Base-by-base conservation (phyloP, 2,113 vertebrate species). In the Seriola aureovittata region DNA sequence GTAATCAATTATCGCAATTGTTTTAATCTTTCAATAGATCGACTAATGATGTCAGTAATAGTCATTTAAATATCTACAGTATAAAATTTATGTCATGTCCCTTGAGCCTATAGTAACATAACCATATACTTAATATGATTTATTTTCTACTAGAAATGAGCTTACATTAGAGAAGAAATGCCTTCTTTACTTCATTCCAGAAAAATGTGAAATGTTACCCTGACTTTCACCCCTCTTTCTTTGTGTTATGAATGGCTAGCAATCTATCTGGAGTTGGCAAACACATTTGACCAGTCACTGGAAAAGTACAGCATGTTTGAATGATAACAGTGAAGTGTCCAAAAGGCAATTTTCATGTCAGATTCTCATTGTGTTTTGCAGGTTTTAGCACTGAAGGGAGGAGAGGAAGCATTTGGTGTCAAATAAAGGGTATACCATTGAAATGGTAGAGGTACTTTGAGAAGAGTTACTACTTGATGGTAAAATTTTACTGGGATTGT, bases 361-460 rank as follows among this genome's bases (percentile, higher is more conserved):
- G 21, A 40, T 59, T 67, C 32, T 50, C 8, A 13, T 71, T 3
- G 3, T n/a, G 32, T 32, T 32, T 63, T 29, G 66, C 21, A 70
- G 21, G 16, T 57, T 70, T 40, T 34, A 67, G 40, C 34, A 32
- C 12, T 62, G 1, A 0, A 8, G 67, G 44, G n/a, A 2, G 12
- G 21, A 50, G 32, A 36, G 38, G 46, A 46, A 58, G 19, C 25
- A 74, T 59, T 32, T n/a, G 10, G 25, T 65, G 40, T 65, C 79
- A 65, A 25, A 42, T 71, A 78, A 65, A 10, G 10, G 25, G 36
- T 57, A 62, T 19, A 3, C 32, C 42, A 50, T 68, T 59, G 70
- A 54, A 19, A 25, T 23, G 50, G 12, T 19, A 25, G 12, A 67
- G 42, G 54, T 55, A 48, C 75, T 59, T 77, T 67, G 13, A 23